Base-by-base conservation (phyloP, 2,113 vertebrate species). In the Melanotaenia duboulayi region DNA sequence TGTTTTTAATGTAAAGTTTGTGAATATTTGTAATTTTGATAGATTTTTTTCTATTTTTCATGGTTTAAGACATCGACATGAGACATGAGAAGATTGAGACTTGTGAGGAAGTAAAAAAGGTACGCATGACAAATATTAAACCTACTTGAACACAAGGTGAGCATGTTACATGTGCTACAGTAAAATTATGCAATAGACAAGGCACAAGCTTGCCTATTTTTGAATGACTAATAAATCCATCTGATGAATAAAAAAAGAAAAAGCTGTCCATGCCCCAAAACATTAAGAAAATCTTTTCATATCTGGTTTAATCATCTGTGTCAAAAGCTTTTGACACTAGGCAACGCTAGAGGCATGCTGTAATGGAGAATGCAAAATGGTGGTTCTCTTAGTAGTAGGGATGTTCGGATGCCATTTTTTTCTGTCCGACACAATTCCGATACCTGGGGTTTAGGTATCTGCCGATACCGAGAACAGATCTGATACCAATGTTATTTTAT, bases 21-120 rank as follows among this genome's bases (percentile, higher is more conserved):
- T 2, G 16, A 17, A 44, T 44, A 35, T 35, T 1, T 35, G 44
- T 48, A 17, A 48, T 7, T 17, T 17, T 1, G 16, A 44, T 16
- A 2, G 11, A 16, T 7, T 48, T 48, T 48, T 48, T 16, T 48
- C 17, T 48, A n/a, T 50, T 42, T 46, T 67, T 62, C 1, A 39
- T 24, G 61, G 42, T 55, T 66, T 0, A 17, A 92, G 91, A 84
- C 51, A 65, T 81, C 17, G 72, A 82, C 20, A n/a, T 82, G 81
- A 87, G 59, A 20, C 23, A 67, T 1, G 75, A 90, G 73, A 78
- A 76, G 67, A 74, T 65, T 0, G 23, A 80, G 40, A 85, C 46
- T 4, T 58, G 28, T 69, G 74, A 87, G 50, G 69, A 82, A 40
- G 52, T 63, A 10, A 82, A 65, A 59, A 61, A 89, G 73, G 85